Conservation (phyloP, 2,888 invertebrate species). For the Lasioglossum morio region DNA sequence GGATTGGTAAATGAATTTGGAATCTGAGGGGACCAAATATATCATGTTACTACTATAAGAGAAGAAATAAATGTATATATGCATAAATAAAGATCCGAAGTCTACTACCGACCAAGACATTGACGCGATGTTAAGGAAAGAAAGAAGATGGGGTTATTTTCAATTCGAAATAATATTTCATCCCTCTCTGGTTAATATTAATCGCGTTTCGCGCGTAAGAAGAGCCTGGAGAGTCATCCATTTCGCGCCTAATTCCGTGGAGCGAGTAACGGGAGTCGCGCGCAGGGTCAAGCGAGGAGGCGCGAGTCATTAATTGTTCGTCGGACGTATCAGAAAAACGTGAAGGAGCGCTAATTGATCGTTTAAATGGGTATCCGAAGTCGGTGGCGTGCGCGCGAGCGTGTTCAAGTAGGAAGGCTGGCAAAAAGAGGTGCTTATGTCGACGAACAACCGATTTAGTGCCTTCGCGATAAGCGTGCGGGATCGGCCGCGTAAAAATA, state of each 20-base stretch:
- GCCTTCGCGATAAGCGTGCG: constrained; percentile 66
- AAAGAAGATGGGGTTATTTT: neutral
- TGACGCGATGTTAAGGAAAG: no score
- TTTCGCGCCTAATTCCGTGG: constrained; percentile 22
- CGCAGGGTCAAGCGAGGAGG: constrained; percentile 10
- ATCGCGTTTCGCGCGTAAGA: neutral
- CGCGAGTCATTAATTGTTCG: constrained; percentile 57
- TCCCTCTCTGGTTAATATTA: neutral
- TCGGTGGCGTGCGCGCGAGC: neutral
- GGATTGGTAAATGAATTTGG: no score
- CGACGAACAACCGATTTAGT: constrained; percentile 67
- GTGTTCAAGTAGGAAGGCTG: constrained; percentile 5
- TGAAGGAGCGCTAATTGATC: constrained; percentile 58
- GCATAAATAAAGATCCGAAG: no score
- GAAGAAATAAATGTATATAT: no score
- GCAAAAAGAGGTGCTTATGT: constrained; percentile 53
- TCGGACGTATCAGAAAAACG: constrained; percentile 27
- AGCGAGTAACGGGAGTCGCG: constrained; percentile 37
- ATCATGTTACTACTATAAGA: no score
- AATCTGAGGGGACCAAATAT: no score
- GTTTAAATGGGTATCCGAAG: constrained; percentile 34
- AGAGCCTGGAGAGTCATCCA: neutral
- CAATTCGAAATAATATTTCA: neutral
- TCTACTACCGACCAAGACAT: no score
- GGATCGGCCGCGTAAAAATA: constrained; percentile 65